Evolutionary conservation across 1,140 invertebrate genomes (phyloP).

Genomic region (Drosophila auraria): DNA sequence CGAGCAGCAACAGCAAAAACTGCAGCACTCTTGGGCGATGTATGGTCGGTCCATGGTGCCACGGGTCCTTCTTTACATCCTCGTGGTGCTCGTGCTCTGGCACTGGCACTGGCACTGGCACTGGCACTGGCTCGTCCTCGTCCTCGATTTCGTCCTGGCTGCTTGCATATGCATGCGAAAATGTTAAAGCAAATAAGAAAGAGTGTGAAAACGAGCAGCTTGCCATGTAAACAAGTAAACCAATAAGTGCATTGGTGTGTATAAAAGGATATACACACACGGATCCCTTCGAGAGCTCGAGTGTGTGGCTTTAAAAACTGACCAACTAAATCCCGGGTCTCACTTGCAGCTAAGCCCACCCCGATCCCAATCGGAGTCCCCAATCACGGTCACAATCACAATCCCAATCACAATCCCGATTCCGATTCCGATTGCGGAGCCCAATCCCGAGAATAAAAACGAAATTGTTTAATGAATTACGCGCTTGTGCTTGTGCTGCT

Average conservation of each 20-base stretch:
- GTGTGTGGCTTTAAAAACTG: constrained; percentile 67
- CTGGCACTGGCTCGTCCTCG: constrained; percentile 6
- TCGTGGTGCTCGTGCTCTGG: constrained; percentile 5
- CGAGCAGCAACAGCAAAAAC: constrained; percentile 52
- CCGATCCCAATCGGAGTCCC: constrained; percentile 5
- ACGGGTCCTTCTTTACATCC: constrained; percentile 19
- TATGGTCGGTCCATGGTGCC: constrained; percentile 19
- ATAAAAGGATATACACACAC: constrained; percentile 46
- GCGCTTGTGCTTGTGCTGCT: constrained; percentile 58
- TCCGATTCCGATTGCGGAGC: neutral
- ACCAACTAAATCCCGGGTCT: constrained; percentile 59
- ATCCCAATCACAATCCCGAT: constrained; percentile 1
- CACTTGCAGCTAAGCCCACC: constrained; percentile 49
- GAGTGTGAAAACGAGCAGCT: constrained; percentile 83
- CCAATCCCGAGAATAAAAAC: constrained; percentile 27
- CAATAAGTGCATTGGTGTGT: constrained; percentile 73
- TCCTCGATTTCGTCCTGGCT: constrained; percentile 41
- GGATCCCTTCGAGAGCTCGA: constrained; percentile 30
- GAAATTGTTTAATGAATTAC: constrained; percentile 76
- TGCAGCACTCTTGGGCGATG: constrained; percentile 45
- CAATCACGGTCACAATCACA: constrained; percentile 11
- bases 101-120: no score
- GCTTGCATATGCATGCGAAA: constrained; percentile 82
- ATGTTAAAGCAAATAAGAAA: constrained; percentile 83
- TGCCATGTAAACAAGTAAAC: constrained; percentile 83